phyloP scores from a whole-genome alignment of 1,140 invertebrate genomes.

The Drosophila lacertosa region DNA sequence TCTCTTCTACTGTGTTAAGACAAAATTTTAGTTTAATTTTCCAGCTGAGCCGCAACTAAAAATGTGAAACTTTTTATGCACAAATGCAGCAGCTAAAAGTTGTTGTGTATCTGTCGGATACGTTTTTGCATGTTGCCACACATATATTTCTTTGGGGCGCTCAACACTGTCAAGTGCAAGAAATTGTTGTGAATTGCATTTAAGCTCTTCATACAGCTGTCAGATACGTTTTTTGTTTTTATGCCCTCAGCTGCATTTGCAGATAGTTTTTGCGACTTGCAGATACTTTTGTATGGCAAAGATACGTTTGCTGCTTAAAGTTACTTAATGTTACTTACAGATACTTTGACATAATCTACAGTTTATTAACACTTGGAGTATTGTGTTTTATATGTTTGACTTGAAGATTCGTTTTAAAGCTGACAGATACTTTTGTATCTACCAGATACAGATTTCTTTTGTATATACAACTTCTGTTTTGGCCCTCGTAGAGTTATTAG shows the following conservation, averaged over 20 bases:
- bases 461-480: neutral
- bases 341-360: too few relatives aligned
- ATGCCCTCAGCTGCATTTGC: too few relatives aligned
- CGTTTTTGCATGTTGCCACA: constrained; percentile 3
- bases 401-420: neutral
- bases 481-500: neutral
- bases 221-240: neutral
- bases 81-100: neutral
- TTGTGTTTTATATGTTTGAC: neutral
- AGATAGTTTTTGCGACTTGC: neutral
- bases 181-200: constrained; percentile 11
- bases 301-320: neutral
- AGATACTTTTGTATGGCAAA: constrained; percentile 7
- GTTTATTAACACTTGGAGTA: too few relatives aligned
- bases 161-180: constrained; percentile 11
- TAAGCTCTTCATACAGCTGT: neutral
- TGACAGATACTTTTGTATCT: constrained; percentile 4
- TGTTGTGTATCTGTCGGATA: constrained; percentile 22
- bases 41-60: too few relatives aligned
- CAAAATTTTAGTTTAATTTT: constrained; percentile 7
- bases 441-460: neutral
- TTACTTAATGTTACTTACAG: neutral
- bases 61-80: neutral
- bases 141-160: neutral
- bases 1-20: neutral